Evolutionary conservation across 2,113 vertebrate species (phyloP).

Genomic region (Tupaia tana): DNA sequence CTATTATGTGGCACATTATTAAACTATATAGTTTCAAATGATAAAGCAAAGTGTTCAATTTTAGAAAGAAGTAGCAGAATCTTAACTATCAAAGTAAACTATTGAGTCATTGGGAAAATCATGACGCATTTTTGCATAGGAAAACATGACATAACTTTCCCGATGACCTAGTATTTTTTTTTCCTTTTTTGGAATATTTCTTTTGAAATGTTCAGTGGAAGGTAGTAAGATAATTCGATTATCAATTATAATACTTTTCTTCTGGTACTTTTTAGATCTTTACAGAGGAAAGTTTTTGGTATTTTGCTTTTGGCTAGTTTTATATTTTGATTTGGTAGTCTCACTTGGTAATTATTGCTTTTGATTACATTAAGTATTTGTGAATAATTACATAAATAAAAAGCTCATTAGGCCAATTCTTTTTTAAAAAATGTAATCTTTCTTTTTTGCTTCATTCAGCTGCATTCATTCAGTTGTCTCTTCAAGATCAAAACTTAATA

Average conservation of each 20-base stretch:
- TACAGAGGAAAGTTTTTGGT: background rate
- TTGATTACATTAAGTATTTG: background rate
- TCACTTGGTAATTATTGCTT: background rate
- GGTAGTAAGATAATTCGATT: background rate
- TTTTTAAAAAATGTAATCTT: background rate
- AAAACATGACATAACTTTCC: no score
- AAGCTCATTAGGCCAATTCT: background rate
- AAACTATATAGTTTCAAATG: background rate
- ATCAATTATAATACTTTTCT: background rate
- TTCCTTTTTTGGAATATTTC: no score
- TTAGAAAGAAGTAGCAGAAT: background rate
- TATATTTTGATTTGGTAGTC: background rate
- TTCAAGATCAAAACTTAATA: background rate
- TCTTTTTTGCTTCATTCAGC: background rate
- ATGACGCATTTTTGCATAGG: no score
- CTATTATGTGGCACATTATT: background rate
- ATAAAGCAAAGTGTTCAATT: background rate
- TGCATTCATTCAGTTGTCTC: background rate
- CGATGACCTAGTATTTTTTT: no score
- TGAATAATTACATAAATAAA: background rate
- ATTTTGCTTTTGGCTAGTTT: background rate
- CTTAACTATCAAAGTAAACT: background rate
- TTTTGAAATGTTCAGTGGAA: background rate
- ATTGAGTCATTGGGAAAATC: background rate
- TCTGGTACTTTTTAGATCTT: conserved; percentile 20